Conservation (phyloP, 2,113 vertebrate genomes). For the Brachyistius frenatus region DNA sequence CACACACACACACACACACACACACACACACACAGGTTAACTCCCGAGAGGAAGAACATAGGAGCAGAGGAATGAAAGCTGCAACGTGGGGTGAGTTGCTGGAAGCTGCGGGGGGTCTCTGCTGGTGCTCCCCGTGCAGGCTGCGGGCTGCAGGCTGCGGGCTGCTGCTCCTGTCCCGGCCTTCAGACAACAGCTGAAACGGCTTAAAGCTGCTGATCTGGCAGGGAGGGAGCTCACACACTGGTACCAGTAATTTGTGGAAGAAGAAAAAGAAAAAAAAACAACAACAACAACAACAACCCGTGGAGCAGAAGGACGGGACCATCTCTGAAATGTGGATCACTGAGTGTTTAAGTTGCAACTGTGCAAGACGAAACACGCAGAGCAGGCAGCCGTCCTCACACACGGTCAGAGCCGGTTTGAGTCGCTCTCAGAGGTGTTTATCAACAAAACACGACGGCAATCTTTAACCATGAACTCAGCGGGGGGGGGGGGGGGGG, state of each 20-base stretch:
- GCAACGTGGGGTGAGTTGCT: slow-evolving; percentile 9
- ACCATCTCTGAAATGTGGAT: slow-evolving; percentile 63
- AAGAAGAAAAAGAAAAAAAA: not conserved
- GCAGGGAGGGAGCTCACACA: not conserved
- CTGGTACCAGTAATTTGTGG: slow-evolving; percentile 7
- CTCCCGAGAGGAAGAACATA: slow-evolving; percentile 1
- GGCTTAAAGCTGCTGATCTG: slow-evolving; percentile 24
- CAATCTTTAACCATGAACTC: slow-evolving; percentile 6
- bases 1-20: slow-evolving; percentile 6
- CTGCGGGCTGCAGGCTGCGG: not conserved
- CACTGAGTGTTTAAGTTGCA: slow-evolving; percentile 56
- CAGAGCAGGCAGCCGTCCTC: slow-evolving; percentile 14
- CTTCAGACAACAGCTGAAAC: slow-evolving; percentile 45
- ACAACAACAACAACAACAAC: not conserved
- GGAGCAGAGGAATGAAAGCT: slow-evolving; percentile 20
- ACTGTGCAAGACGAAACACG: slow-evolving; percentile 61
- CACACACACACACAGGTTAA: not conserved
- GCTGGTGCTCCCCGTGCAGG: not conserved
- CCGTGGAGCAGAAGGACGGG: slow-evolving; percentile 11
- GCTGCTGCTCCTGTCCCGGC: slow-evolving; percentile 21
- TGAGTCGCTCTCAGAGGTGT: not conserved
- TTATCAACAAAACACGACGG: slow-evolving; percentile 24
- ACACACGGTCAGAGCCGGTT: slow-evolving; percentile 20
- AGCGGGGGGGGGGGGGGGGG: too few relatives aligned
- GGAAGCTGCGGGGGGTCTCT: slow-evolving; percentile 10